Evolutionary conservation across 2,797 vertebrate species (phyloP), one percentile per base, ranked within the genome.

Genomic region (Euphonia xanthogaster): DNA sequence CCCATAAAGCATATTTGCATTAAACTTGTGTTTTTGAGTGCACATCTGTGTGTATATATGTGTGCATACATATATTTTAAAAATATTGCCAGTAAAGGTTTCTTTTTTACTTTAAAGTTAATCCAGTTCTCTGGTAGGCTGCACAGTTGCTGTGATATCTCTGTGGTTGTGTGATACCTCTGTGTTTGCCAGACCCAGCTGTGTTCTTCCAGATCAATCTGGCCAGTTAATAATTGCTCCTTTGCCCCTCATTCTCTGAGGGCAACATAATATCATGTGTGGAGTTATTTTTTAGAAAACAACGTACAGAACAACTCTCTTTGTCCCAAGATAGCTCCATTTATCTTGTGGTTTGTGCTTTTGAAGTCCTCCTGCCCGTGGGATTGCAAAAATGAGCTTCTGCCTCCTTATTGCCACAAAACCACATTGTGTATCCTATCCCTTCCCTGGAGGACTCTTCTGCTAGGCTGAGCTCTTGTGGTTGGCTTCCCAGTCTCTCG

Each of bases 301-400:
- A 6, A 48, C 11, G 3, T 68, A 90, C 61, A 82, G 91, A 94
- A 63, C 60, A 81, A 58, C 85, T 93, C 51, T 94, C 68, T 92
- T 86, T 96, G 67, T 96, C 94, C 87, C 83, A 96, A 58, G 87
- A 97, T 97, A 97, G 97, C 73, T 95, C 53, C 7, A 3, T 96
- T 96, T 96, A 92, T 97, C 91, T 93, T 95, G 96, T 91, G 97
- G 96, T 86, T 96, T 92, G 53, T 86, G 90, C 92, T 96, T 97
- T 95, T 97, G 94, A 97, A 97, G 95, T 94, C 82, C 31, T 82
- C 45, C 70, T 94, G 94, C 88, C 58, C 68, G 8, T 95, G 81
- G 92, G 87, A 94, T 89, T 95, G 65, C 91, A 95, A 77, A 96
- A 94, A 93, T 0, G 12, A 86, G 72, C 82, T 96, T 74, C 90